Conservation (phyloP, 2,888 invertebrate species). For the Drosophila tanythrix region DNA sequence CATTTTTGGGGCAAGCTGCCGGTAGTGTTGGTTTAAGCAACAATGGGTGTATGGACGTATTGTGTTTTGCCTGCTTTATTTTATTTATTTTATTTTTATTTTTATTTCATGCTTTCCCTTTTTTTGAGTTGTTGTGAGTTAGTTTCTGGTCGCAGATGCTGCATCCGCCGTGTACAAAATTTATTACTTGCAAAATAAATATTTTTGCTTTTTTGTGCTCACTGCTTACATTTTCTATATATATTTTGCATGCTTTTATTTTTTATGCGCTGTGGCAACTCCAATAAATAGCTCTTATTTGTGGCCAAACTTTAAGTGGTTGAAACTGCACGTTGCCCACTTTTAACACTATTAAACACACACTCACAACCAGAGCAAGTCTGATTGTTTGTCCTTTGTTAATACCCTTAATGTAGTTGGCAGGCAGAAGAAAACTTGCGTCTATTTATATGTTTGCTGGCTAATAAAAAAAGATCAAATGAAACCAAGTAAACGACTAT, state of each 20-base stretch:
- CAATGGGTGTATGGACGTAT: conserved; percentile 1
- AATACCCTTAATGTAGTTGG: conserved; percentile 29
- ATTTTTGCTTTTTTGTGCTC: conserved; percentile 37
- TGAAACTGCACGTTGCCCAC: neutral
- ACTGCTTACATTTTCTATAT: conserved; percentile 61
- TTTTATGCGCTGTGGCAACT: conserved; percentile 14
- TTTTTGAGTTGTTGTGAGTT: neutral
- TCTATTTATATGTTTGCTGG: conserved; percentile 13
- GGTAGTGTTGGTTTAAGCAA: neutral
- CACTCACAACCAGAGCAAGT: conserved; percentile 3
- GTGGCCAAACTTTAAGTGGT: conserved; percentile 6
- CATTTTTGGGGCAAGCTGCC: conserved; percentile 33
- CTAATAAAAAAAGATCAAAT: conserved; percentile 61
- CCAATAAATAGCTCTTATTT: conserved; percentile 21
- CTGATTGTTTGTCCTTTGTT: conserved; percentile 16
- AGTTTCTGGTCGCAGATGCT: conserved; percentile 39
- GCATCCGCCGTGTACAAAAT: conserved; percentile 49
- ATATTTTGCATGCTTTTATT: conserved; percentile 25
- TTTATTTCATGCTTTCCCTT: neutral
- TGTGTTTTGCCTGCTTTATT: neutral
- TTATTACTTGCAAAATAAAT: conserved; percentile 62
- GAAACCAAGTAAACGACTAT: conserved; percentile 37
- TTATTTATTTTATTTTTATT: neutral
- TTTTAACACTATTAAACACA: neutral
- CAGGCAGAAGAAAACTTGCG: conserved; percentile 39